Evolutionary conservation across 1,140 invertebrate genomes (phyloP), one percentile per base, ranked within the genome.

Genomic region (Drosophila ercepeae): DNA sequence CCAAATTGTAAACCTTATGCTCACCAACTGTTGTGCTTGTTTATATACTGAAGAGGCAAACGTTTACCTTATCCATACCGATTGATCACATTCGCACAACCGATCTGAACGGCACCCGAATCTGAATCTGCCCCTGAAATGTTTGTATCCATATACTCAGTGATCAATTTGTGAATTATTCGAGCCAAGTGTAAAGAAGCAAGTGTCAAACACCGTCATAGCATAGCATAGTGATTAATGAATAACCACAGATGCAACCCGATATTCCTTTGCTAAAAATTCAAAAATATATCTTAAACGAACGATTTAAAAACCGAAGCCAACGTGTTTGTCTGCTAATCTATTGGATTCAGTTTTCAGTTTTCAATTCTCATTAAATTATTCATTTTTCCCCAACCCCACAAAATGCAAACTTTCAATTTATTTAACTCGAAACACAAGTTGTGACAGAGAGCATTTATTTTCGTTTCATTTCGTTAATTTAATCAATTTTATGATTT

Each of bases 21-120:
- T 88, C 82, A 88, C 82, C 82, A 82, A 78, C 81, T 88, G 77
- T 88, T 77, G 83, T 82, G 82, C 82, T 84, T 86, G 75, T 83
- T 78, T 58, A 69, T 58, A 69, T 60, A 59, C 59, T 57, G 39
- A 61, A 3, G 16, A 57, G 69, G 72, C 64, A 72, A 58, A 53
- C 57, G 68, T 67, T 72, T 83, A 75, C 75, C 61, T 65, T 63
- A 75, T 48, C 36, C 55, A 46, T 51, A 46, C 18, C 59, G 39
- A 54, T 63, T 21, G 41, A 27, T 34, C 32, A 32, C 9, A 42
- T 44, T 29, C 41, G 42, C 42, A 29, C 27, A 46, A 36, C 27
- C 27, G 54, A 68, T 19, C 16, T 49, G 42, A 61, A 4, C 44
- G 25, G 25, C 25, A 27, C 25, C 25, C 25, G 25, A 27, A 27